phyloP scores from a whole-genome alignment of 2,797 vertebrate genomes.

The Eulemur rubriventer region DNA sequence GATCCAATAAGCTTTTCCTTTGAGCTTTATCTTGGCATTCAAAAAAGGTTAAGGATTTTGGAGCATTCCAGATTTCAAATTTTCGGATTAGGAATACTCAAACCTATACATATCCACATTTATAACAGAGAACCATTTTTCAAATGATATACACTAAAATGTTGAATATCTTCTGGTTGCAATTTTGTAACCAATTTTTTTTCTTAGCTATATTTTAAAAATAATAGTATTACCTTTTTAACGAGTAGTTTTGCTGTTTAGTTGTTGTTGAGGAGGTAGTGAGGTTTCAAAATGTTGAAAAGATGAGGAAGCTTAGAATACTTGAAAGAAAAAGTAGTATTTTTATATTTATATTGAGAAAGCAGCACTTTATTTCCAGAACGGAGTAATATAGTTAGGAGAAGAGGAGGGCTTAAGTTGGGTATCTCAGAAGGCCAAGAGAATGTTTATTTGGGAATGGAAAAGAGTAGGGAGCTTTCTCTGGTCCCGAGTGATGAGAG shows the following conservation, averaged over 20 bases:
- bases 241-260: background rate
- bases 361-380: background rate
- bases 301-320: background rate
- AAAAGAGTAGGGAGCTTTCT: background rate
- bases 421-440: background rate
- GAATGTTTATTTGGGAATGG: background rate
- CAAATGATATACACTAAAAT: background rate
- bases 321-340: conserved; percentile 1
- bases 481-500: background rate
- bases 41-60: background rate
- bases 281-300: background rate
- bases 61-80: background rate
- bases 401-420: background rate
- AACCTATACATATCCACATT: background rate
- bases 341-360: background rate
- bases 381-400: background rate
- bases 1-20: background rate
- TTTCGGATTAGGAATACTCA: background rate
- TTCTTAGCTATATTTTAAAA: background rate
- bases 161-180: background rate
- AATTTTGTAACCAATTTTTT: background rate
- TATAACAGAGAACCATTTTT: background rate
- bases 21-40: background rate
- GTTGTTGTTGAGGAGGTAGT: background rate
- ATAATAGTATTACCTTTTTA: background rate